Conservation (phyloP, 1,140 invertebrate genomes). For the Antheraea pernyi region DNA sequence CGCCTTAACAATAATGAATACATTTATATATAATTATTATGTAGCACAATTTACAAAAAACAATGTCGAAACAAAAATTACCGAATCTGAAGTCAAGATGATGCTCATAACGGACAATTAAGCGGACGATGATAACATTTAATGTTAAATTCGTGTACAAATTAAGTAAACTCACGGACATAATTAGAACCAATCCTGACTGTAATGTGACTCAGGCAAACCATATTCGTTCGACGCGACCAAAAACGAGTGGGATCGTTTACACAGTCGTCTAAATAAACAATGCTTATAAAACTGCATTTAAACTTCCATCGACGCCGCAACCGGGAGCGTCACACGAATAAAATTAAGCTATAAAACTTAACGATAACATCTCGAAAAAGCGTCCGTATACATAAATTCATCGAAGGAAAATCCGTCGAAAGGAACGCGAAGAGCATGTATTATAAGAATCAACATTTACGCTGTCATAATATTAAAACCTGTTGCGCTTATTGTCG, state of each 20-base stretch:
- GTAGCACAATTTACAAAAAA: neutral
- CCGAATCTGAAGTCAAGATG: neutral
- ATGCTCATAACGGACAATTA: neutral
- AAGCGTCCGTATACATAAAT: slow-evolving; percentile 41
- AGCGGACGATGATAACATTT: slow-evolving; percentile 18
- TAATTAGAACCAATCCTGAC: slow-evolving; percentile 24
- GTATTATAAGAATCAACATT: slow-evolving; percentile 39
- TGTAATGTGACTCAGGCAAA: slow-evolving; percentile 21
- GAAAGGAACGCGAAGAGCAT: slow-evolving; percentile 27
- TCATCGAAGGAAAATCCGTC: slow-evolving; percentile 46
- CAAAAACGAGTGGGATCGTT: slow-evolving; percentile 30
- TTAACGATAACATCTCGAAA: slow-evolving; percentile 53
- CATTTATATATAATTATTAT: too few species aligned
- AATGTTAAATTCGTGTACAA: slow-evolving; percentile 22
- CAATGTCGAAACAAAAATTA: neutral
- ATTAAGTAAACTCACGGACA: slow-evolving; percentile 19
- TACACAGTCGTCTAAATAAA: slow-evolving; percentile 35
- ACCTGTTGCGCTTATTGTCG: slow-evolving; percentile 46
- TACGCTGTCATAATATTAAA: slow-evolving; percentile 53
- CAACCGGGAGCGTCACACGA: slow-evolving; percentile 23
- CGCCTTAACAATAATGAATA: too few species aligned
- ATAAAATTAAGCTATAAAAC: slow-evolving; percentile 63
- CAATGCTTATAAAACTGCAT: slow-evolving; percentile 33
- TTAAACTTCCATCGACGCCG: neutral
- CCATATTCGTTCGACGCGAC: slow-evolving; percentile 28